Conservation (phyloP, 2,113 vertebrate species). For the Pelusios castaneus region DNA sequence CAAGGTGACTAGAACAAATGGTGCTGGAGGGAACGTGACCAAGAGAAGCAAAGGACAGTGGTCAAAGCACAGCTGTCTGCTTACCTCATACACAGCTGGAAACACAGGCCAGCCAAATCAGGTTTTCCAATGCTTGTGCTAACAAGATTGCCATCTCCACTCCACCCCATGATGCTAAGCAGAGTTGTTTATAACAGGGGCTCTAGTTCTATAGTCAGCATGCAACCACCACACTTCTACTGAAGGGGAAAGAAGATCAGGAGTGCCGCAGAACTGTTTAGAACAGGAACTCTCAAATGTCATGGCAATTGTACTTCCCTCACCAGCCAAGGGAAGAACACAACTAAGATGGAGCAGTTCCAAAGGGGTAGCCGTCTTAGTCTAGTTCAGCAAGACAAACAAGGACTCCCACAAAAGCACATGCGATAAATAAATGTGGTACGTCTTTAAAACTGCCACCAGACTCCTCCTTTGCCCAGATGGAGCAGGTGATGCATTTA, state of each 20-base stretch:
- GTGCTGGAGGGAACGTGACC: fast-evolving
- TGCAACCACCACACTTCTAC: background rate
- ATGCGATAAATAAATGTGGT: too few species aligned
- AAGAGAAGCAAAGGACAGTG: background rate
- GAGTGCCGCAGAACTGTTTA: background rate
- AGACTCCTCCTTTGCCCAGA: too few species aligned
- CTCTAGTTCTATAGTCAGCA: background rate
- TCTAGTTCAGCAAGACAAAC: too few species aligned
- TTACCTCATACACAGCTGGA: slow-evolving; percentile 26
- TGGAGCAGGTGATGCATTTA: too few species aligned
- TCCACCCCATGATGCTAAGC: background rate
- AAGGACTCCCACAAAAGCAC: too few species aligned
- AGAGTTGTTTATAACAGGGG: background rate
- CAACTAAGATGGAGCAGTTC: background rate
- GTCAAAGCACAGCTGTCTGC: slow-evolving; percentile 11
- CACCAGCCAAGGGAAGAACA: background rate
- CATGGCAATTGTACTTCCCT: background rate
- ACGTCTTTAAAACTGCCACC: too few species aligned
- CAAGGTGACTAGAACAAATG: too few species aligned
- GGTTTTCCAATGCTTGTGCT: slow-evolving; percentile 31
- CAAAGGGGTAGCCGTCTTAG: too few species aligned
- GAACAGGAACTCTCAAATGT: background rate
- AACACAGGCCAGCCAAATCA: slow-evolving; percentile 28
- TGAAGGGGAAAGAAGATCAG: background rate
- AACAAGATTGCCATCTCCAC: background rate